Base-by-base conservation (phyloP, 2,888 invertebrate species). In the Cephus sareptanus region DNA sequence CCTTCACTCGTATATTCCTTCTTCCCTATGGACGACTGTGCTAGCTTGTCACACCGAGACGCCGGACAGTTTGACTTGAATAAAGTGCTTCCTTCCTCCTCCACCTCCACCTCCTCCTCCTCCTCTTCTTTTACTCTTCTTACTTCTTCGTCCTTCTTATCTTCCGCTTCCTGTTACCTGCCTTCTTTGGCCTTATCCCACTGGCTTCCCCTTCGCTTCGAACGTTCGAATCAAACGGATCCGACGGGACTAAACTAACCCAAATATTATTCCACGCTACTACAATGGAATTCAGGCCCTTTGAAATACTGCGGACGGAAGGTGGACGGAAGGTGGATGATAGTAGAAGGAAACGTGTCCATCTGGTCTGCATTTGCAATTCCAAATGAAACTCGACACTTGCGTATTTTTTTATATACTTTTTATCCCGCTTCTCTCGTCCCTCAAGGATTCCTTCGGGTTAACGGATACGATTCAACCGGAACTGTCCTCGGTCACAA, bases 341-440 rank as follows among this genome's bases (percentile, higher is more conserved):
- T 74, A 74, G 73, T 56, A 56, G 56, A 56, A 56, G 56, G 56
- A 23, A 56, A 71, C 82, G 81, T 83, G 84, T 87, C 85, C 87
- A 87, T 87, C 86, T 86, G 86, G 86, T 79, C 78, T 34, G 81
- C 81, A 87, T 87, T 87, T 87, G 85, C 87, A 87, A 87, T 87
- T 87, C 87, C 82, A 76, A 87, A 79, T 83, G 82, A 77, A 56
- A 71, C 33, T 34, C 33, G 71, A 31, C 37, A 74, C 74, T 68
- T 69, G 68, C 68, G 69, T 35, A 69, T 77, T 74, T 69, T 77
- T 31, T 68, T 56, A 23, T 56, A 9, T 9, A 15, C 23, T 2
- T 56, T 56, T 56, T 23, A 56, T 68, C 34, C 74, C 23, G 37
- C 11, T 37, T 23, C 40, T 75, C 6, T 30, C 15, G 30, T 40